phyloP scores from a whole-genome alignment of 2,797 vertebrate genomes.

The Halcyon smyrnensis region DNA sequence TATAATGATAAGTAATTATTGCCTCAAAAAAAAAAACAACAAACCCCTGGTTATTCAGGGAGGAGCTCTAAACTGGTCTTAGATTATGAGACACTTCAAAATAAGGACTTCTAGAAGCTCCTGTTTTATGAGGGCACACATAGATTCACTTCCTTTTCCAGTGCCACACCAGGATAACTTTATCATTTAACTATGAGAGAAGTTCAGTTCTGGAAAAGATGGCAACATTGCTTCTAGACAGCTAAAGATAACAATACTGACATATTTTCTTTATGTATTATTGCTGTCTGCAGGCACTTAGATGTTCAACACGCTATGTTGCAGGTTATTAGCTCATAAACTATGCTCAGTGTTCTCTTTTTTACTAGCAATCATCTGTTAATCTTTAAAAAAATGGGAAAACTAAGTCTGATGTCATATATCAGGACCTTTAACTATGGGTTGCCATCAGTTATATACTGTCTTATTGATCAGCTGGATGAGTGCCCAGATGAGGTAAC shows the following conservation, averaged over 20 bases:
- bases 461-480: constrained; percentile 35
- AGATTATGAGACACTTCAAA: background rate
- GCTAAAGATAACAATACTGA: constrained; percentile 33
- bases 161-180: constrained; percentile 17
- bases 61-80: background rate
- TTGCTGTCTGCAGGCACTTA: background rate
- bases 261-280: constrained; percentile 9
- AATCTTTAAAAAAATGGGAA: background rate
- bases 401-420: background rate
- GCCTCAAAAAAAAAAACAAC: accelerated
- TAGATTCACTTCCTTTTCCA: constrained; percentile 16
- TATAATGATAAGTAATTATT: background rate
- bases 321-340: constrained; percentile 45
- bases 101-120: constrained; percentile 37
- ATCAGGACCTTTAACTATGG: constrained; percentile 18
- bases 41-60: background rate
- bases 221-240: background rate
- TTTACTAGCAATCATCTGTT: background rate
- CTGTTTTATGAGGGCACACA: constrained; percentile 1
- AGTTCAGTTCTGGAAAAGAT: background rate
- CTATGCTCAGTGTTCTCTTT: background rate
- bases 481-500: background rate
- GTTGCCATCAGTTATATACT: background rate
- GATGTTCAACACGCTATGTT: background rate
- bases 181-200: background rate